A percentile compares a stretch with the other conserved stretches of the same genome.
phyloP scores from a whole-genome alignment of 2,888 invertebrate genomes.

The Notodonta dromedarius region DNA sequence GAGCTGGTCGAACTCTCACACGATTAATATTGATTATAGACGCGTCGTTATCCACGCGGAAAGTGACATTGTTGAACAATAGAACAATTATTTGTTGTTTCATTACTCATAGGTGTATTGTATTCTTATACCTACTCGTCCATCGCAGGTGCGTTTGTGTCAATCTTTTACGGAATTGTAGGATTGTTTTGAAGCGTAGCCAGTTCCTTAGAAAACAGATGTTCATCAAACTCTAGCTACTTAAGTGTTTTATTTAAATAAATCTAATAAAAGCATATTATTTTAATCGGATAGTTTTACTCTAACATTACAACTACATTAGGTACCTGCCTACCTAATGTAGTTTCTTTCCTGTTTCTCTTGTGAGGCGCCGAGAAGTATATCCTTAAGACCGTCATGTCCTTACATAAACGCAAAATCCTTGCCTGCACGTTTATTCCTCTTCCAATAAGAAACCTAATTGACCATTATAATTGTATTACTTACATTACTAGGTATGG shows the following conservation, averaged over 20 bases:
- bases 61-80: slow-evolving; percentile 38
- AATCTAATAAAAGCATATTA: background rate
- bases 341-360: too few relatives aligned
- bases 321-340: too few relatives aligned
- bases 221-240: slow-evolving; percentile 4
- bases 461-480: too few relatives aligned
- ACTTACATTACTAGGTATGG: too few relatives aligned
- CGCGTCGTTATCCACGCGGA: slow-evolving; percentile 25
- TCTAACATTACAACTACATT: too few relatives aligned
- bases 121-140: slow-evolving; percentile 19
- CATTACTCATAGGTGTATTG: slow-evolving; percentile 32
- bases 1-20: slow-evolving; percentile 32
- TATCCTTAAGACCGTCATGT: background rate
- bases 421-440: background rate
- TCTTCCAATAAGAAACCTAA: too few relatives aligned
- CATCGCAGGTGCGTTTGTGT: slow-evolving; percentile 17
- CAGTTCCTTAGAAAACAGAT: slow-evolving; percentile 10
- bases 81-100: slow-evolving; percentile 35
- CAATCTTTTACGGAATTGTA: slow-evolving; percentile 16
- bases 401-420: slow-evolving; percentile 1
- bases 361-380: too few relatives aligned
- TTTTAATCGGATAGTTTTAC: background rate
- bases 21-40: slow-evolving; percentile 34
- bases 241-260: background rate
- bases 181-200: slow-evolving; percentile 1